Evolutionary conservation across 2,797 vertebrate species (phyloP), one percentile per base, ranked within the genome.

Genomic region (Ptychadena robeensis): DNA sequence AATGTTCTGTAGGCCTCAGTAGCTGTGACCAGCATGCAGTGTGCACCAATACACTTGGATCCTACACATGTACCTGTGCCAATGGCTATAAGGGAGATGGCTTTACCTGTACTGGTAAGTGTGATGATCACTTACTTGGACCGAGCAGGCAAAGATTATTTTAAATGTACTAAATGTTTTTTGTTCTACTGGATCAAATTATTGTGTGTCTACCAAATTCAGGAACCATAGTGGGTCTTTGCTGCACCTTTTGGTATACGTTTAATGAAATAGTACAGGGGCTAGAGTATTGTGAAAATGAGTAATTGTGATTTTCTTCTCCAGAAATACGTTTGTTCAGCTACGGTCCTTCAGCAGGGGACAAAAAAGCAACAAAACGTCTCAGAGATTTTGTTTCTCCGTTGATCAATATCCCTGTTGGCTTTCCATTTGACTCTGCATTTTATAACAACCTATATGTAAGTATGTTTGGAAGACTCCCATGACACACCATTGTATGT

Each of bases 391-490:
- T 80, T 67, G 37, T 15, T 38, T 85, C 83, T 59, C 79, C 79
- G 18, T 15, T 80, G n/a, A 85, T 86, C 25, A 74, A 70, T 44
- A 77, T 85, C 48, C 83, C 83, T 18, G 10, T 30, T 57, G 83
- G 86, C 10, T 85, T 86, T 59, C 86, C 86, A 67, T 86, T 86
- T 80, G 83, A 79, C 27, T 59, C 69, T 15, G 9, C 18, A 25
- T 85, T 82, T 63, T 86, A 86, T 35, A 77, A 70, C 37, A 85
- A 78, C 22, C 65, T 86, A 10, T 86, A 85, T 71, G 86, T 86
- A 48, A 65, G 86, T 85, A 63, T 66, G 57, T 31, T 4, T 27
- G 28, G 68, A 12, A 70, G 15, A 9, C 68, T 28, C 40, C 8
- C 40, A 44, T 15, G 18, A 44, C 1, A 14, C 2, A 14, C 6